Conservation (phyloP, 2,888 invertebrate genomes). For the Cosmia pyralina region DNA sequence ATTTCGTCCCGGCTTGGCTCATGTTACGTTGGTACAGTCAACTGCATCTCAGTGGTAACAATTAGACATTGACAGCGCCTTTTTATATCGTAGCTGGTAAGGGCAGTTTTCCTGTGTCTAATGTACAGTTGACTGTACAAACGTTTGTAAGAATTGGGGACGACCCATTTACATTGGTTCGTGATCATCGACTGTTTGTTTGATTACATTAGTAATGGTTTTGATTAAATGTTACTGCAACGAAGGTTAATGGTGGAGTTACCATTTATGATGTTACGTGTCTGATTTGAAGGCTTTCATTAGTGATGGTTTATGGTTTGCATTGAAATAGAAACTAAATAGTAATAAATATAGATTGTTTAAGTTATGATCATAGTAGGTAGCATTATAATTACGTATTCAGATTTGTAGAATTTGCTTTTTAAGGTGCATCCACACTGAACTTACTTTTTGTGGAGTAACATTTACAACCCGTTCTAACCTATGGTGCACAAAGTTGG, state of each 20-base stretch:
- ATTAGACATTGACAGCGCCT: neutral
- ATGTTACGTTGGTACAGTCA: slow-evolving; percentile 35
- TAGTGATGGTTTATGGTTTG: neutral
- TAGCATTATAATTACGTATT: neutral
- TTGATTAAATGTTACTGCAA: slow-evolving; percentile 23
- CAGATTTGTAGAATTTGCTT: neutral
- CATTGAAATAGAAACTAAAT: neutral
- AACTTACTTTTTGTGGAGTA: too few relatives aligned
- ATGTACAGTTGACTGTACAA: neutral
- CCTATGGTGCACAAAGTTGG: too few relatives aligned
- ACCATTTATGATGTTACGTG: slow-evolving; percentile 10
- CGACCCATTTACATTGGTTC: slow-evolving; percentile 58
- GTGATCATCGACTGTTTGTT: slow-evolving; percentile 60
- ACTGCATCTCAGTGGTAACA: neutral
- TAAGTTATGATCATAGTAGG: neutral
- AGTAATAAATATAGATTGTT: neutral
- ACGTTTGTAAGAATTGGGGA: slow-evolving; percentile 67
- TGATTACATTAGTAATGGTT: slow-evolving; percentile 60
- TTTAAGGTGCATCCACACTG: too few relatives aligned
- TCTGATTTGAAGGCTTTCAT: slow-evolving; percentile 8
- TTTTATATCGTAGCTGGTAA: neutral
- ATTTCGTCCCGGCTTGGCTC: slow-evolving; percentile 66
- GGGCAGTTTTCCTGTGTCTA: too few relatives aligned
- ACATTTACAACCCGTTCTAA: too few relatives aligned
- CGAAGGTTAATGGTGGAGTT: slow-evolving; percentile 18